phyloP scores from a whole-genome alignment of 2,113 vertebrate species.

The Leucoraja erinaceus region DNA sequence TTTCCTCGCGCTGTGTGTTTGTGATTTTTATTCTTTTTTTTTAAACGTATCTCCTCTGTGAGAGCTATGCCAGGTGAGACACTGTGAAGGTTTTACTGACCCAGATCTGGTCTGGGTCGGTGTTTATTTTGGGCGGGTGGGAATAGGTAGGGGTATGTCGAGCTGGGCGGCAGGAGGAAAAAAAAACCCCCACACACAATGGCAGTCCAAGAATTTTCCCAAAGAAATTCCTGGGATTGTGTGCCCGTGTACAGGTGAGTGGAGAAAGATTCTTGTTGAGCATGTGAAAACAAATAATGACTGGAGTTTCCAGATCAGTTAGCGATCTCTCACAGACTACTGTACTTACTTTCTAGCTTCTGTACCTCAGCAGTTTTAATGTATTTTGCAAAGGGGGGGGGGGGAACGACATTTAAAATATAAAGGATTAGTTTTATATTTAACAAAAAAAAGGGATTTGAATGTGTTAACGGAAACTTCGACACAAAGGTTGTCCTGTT shows the following conservation, averaged over 20 bases:
- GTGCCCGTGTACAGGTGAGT: neutral
- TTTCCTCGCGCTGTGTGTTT: constrained; percentile 9
- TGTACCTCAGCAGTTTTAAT: constrained; percentile 24
- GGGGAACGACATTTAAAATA: neutral
- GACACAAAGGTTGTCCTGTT: neutral
- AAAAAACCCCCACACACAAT: neutral
- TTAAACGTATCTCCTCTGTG: neutral
- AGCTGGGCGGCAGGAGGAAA: neutral
- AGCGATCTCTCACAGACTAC: neutral
- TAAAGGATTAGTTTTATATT: neutral
- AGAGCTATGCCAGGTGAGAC: neutral
- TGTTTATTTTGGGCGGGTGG: neutral
- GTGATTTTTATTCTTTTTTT: neutral
- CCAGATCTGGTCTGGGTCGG: neutral
- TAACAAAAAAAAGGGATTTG: neutral
- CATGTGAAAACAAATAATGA: constrained; percentile 16
- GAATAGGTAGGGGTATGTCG: neutral
- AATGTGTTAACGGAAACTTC: constrained; percentile 6
- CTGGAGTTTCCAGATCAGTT: neutral
- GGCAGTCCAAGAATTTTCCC: neutral
- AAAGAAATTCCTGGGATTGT: neutral
- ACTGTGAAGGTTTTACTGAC: constrained; percentile 19
- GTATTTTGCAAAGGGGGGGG: neutral
- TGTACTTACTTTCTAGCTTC: neutral
- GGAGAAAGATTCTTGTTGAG: neutral